Percentiles rank a stretch among this genome's conserved stretches.
These are phyloP conservation scores for Cyanoderma ruficeps DNA, from an alignment of 2,113 vertebrate species.

Conservation along the genomic window DNA sequence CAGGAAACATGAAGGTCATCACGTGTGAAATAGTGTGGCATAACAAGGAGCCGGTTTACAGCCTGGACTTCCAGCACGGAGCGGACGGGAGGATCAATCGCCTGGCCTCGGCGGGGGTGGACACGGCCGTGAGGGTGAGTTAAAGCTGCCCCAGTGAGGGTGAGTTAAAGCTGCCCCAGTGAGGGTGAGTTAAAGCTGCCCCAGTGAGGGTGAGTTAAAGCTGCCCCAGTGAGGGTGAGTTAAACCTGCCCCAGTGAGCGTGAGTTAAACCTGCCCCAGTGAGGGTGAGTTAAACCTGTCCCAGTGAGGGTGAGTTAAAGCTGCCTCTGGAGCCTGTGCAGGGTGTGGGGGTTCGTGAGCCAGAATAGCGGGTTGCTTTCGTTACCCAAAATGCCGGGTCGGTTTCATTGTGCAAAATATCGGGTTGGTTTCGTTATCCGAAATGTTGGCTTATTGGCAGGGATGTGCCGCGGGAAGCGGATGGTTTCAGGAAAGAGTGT, in stretches of 20 bases:
- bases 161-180: too few relatives aligned
- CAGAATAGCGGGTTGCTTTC: too few relatives aligned
- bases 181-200: too few relatives aligned
- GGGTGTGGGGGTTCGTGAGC: too few relatives aligned
- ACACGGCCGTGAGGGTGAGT: conserved; percentile 89
- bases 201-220: too few relatives aligned
- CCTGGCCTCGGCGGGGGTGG: conserved; percentile 92
- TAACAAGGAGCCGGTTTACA: conserved; percentile 97
- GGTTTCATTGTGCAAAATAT: accelerated
- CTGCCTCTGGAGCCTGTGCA: too few relatives aligned
- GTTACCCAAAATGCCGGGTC: not conserved
- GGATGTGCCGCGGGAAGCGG: accelerated
- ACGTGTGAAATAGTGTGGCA: conserved; percentile 98
- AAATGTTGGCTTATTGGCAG: accelerated
- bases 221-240: too few relatives aligned
- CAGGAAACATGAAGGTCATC: conserved; percentile 89
- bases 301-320: not conserved
- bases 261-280: too few relatives aligned
- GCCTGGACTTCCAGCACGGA: conserved; percentile 93
- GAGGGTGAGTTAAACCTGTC: too few relatives aligned
- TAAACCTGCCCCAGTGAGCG: too few relatives aligned
- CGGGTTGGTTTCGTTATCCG: too few relatives aligned
- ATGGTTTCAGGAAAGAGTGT: not conserved
- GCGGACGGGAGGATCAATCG: conserved; percentile 79
- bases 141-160: too few relatives aligned